Base-by-base conservation (phyloP, 2,888 invertebrate species). In the Aleiodes testaceus region DNA sequence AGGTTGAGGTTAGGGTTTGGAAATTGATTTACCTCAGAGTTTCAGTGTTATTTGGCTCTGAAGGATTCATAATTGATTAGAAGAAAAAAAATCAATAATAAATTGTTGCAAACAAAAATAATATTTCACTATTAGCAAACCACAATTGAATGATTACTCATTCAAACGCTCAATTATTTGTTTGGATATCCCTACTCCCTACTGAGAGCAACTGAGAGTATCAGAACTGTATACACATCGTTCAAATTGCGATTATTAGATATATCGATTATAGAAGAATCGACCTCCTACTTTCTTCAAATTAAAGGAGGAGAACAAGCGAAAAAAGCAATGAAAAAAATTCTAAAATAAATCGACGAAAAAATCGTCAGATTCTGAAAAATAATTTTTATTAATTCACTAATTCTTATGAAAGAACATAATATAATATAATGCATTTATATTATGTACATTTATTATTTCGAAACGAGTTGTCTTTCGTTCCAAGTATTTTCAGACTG, bases 41-140 rank as follows among this genome's bases (percentile, higher is more conserved):
- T 78, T 84, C 84, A 12, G 80, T 83, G 68, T 76, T 80, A 11
- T 77, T 83, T 5, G 84, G 84, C 73, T 84, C 84, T 30, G 84
- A 81, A 12, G 84, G 84, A 76, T 84, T 84, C 84, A 84, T 84
- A 16, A 14, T 59, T 59, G 18, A 59, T 36, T 42, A 59, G 26
- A 59, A 50, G 2, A 42, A 36, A 42, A 42, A 42, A 42, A n/a
- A 14, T 59, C 12, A 42, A 12, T 18, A 7, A 36, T 9, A 36
- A 6, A 36, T 36, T 9, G 1, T 36, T 36, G 9, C 9, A 36
- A 36, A 36, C 0, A 36, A 2, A 36, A 36, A 36, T 36, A 11
- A 36, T 36, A 36, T 36, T 36, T 36, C 36, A 7, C 3, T 3
- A 7, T 36, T 7, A 36, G 36, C 36, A 36, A 36, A 9, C 36